Evolutionary conservation across 2,113 vertebrate species (phyloP), one percentile per base, ranked within the genome.

Genomic region (Eleginops maclovinus): DNA sequence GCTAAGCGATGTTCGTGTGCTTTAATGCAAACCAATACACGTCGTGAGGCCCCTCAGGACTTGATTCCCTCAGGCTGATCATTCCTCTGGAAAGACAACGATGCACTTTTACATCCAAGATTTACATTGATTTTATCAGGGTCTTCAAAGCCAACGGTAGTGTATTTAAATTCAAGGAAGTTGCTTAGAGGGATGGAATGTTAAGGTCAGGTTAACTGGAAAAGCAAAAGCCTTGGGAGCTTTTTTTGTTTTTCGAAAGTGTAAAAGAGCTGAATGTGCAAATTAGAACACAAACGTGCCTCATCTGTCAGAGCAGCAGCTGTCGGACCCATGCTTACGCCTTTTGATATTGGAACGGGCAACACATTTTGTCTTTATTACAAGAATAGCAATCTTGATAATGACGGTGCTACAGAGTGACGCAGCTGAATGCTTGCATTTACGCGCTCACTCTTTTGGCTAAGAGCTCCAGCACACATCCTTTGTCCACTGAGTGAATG

Each of bases 51-150:
- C 86, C 74, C 79, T 56, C 47, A 73, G 84, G 88, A 80, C 69
- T 17, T 19, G 3, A 53, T 51, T 72, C 75, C 79, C 65, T 2
- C 9, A 59, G 51, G 77, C 67, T 75, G 72, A 77, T 56, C 46
- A 31, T 49, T 79, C 40, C 75, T 62, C 82, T 61, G 47, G 64
- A 85, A 70, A 90, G 67, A 83, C 85, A 80, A 68, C 72, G 31
- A 53, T 77, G 73, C 82, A 83, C 75, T 88, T 92, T 89, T 61
- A 55, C 65, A 71, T 86, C 65, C 85, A 68, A 85, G 83, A 82
- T 84, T 92, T 53, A 59, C 79, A 90, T 83, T 75, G 70, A 89
- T 83, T 86, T 82, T 73, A 22, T 56, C 56, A 28, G 36, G 43
- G 31, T 46, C 75, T 80, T 72, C 54, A 78, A 60, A 73, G 71